phyloP scores from a whole-genome alignment of 1,140 invertebrate genomes.

The Xylocopa sonorina region DNA sequence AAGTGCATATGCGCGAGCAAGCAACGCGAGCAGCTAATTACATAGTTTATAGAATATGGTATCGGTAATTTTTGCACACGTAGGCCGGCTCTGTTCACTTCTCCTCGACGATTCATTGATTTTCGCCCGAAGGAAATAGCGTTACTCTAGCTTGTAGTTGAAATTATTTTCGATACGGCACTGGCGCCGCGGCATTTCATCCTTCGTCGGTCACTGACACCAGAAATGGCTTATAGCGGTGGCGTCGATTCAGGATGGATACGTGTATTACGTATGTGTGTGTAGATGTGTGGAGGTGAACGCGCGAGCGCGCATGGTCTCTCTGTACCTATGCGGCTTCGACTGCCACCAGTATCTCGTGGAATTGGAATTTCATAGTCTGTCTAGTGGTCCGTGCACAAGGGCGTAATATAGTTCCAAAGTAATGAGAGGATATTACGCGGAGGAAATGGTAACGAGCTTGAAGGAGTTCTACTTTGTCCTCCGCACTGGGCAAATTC shows the following conservation, averaged over 20 bases:
- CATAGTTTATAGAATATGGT: no score
- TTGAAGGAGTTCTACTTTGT: neutral
- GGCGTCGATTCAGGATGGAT: slow-evolving; percentile 46
- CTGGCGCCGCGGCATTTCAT: slow-evolving; percentile 59
- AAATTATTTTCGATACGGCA: slow-evolving; percentile 39
- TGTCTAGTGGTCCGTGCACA: slow-evolving; percentile 19
- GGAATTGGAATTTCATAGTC: slow-evolving; percentile 55
- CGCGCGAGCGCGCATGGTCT: neutral
- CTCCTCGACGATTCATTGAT: no score
- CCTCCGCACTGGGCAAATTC: neutral
- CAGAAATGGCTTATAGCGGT: slow-evolving; percentile 41
- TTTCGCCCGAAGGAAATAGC: neutral
- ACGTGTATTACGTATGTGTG: slow-evolving; percentile 18
- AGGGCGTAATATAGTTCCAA: slow-evolving; percentile 10
- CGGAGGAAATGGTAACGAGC: slow-evolving; percentile 11
- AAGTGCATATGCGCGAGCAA: no score
- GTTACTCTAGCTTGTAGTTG: neutral
- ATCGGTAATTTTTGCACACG: neutral
- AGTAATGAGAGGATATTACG: slow-evolving; percentile 20
- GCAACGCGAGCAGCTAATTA: no score
- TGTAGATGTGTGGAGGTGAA: no score
- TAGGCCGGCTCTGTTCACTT: neutral
- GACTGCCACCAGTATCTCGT: slow-evolving; percentile 27
- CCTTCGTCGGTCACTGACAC: slow-evolving; percentile 69
- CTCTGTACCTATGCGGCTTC: slow-evolving; percentile 47